These are phyloP conservation scores for Coecobrya sp. DNA, from an alignment of 2,888 invertebrate genomes.

Conservation along the genomic window DNA sequence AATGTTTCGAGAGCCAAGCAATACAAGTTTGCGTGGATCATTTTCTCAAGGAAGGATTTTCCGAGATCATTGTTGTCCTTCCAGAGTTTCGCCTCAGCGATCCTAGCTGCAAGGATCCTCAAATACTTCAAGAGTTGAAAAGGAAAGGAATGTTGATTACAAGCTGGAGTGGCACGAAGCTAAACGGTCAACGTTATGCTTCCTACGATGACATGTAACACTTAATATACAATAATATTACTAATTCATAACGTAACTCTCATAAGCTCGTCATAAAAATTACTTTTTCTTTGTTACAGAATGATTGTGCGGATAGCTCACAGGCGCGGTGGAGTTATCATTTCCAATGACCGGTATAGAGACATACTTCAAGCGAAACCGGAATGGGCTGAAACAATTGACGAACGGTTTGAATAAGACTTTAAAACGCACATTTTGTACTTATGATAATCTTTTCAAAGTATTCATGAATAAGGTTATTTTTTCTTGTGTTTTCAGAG, in stretches of 20 bases:
- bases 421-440: not conserved
- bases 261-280: no score
- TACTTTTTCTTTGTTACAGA: constrained; percentile 3
- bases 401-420: constrained; percentile 19
- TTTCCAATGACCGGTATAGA: constrained; percentile 59
- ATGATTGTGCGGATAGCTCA: constrained; percentile 54
- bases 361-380: constrained; percentile 16
- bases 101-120: not conserved
- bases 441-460: not conserved
- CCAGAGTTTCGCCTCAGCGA: not conserved
- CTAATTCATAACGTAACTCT: not conserved
- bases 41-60: constrained; percentile 33
- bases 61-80: constrained; percentile 47
- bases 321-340: constrained; percentile 25
- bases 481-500: no score
- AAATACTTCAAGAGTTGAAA: constrained; percentile 1
- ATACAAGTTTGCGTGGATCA: constrained; percentile 51
- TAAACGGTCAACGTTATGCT: constrained; percentile 10
- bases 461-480: constrained; percentile 7
- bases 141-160: not conserved
- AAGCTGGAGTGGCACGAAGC: not conserved
- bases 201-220: constrained; percentile 61
- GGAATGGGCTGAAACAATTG: constrained; percentile 18
- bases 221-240: not conserved
- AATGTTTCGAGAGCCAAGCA: constrained; percentile 33